phyloP scores from a whole-genome alignment of 2,113 vertebrate genomes.

The Colistium nudipinnis region DNA sequence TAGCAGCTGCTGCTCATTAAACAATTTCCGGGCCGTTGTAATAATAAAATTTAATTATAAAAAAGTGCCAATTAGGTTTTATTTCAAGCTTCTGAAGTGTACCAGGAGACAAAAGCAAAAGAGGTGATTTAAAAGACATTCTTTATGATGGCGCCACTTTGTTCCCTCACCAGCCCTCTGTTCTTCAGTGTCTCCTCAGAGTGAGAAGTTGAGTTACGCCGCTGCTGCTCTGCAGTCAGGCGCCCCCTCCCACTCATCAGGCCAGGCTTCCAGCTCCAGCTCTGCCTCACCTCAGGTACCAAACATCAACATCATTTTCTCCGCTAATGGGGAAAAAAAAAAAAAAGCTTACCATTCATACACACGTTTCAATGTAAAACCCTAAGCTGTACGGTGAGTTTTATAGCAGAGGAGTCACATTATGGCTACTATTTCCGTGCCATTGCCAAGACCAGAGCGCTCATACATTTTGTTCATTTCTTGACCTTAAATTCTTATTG shows the following conservation, averaged over 20 bases:
- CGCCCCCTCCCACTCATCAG: conserved; percentile 48
- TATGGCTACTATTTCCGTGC: not conserved
- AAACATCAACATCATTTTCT: not conserved
- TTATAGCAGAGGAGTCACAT: not conserved
- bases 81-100: conserved; percentile 6
- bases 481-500: not conserved
- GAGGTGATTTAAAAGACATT: conserved; percentile 22
- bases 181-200: conserved; percentile 74
- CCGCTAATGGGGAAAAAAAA: not conserved
- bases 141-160: conserved; percentile 9
- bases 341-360: too few relatives aligned
- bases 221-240: conserved; percentile 83
- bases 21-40: not conserved
- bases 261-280: conserved; percentile 57
- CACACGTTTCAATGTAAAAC: not conserved
- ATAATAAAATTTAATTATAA: conserved; percentile 11
- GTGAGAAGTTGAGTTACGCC: conserved; percentile 86
- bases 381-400: not conserved
- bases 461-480: not conserved
- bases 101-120: not conserved
- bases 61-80: not conserved
- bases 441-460: not conserved
- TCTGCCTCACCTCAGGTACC: conserved; percentile 76
- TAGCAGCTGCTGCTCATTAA: not conserved
- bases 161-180: conserved; percentile 12